Conservation (phyloP, 2,888 invertebrate genomes). For the Allophyes oxyacanthae region DNA sequence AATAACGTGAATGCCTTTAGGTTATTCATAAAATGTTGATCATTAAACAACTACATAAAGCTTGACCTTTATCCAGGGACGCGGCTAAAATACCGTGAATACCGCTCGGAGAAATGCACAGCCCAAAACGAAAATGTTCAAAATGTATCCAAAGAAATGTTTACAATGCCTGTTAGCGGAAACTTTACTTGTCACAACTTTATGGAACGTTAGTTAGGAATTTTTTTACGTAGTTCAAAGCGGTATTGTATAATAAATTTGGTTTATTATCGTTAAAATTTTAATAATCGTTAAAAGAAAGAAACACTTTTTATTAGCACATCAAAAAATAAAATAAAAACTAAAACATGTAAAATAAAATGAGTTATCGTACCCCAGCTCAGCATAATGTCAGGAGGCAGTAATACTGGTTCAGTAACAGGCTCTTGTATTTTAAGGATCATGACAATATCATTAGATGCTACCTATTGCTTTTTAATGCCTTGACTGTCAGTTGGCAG, state of each 20-base stretch:
- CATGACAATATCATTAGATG: no score
- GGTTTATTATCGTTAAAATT: not conserved
- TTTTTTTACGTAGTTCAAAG: not conserved
- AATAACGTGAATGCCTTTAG: not conserved
- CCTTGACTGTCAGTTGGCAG: no score
- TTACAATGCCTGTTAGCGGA: conserved; percentile 4
- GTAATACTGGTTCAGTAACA: no score
- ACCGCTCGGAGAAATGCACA: conserved; percentile 8
- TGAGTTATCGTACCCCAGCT: no score
- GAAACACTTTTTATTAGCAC: no score
- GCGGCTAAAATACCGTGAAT: conserved; percentile 7
- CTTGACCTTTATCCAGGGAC: conserved; percentile 30
- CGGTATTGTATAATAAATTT: not conserved
- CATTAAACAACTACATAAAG: conserved; percentile 19
- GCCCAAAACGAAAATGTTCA: conserved; percentile 7
- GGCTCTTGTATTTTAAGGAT: no score
- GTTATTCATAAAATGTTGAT: conserved; percentile 11
- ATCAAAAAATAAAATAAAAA: no score
- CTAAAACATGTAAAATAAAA: no score
- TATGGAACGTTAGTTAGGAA: not conserved
- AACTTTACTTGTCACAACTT: conserved; percentile 1
- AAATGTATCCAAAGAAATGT: conserved; percentile 5
- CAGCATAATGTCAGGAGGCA: no score
- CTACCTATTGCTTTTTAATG: no score
- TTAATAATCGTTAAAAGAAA: no score